phyloP scores from a whole-genome alignment of 1,140 invertebrate genomes.

The Heliconius congener region DNA sequence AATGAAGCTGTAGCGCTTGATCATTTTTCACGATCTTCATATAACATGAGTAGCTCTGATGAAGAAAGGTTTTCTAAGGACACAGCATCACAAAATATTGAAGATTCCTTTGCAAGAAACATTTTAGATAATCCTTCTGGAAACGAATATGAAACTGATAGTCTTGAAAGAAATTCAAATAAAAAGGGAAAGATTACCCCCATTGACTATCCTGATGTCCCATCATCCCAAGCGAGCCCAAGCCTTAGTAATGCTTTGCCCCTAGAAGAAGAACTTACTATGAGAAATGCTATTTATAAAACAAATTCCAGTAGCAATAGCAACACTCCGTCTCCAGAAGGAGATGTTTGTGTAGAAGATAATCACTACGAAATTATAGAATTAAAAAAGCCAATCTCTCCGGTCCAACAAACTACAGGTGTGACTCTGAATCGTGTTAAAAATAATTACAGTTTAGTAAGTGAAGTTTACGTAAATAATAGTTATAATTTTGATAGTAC shows the following conservation, averaged over 20 bases:
- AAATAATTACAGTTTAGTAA: constrained; percentile 85
- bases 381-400: constrained; percentile 50
- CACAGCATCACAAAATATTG: constrained; percentile 38
- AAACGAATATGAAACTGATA: constrained; percentile 89
- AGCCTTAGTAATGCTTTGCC: constrained; percentile 86
- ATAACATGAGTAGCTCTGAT: constrained; percentile 64
- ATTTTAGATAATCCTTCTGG: constrained; percentile 62
- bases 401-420: constrained; percentile 27
- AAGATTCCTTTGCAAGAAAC: constrained; percentile 43
- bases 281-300: constrained; percentile 86
- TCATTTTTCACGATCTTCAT: constrained; percentile 65
- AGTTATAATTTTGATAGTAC: constrained; percentile 86
- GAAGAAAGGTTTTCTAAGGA: constrained; percentile 57
- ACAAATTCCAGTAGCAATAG: constrained; percentile 82
- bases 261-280: constrained; percentile 89
- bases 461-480: constrained; percentile 90
- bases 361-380: constrained; percentile 79
- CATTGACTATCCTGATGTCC: constrained; percentile 83
- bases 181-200: constrained; percentile 83
- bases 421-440: constrained; percentile 42
- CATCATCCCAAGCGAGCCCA: constrained; percentile 86
- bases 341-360: constrained; percentile 75
- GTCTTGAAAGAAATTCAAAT: constrained; percentile 85
- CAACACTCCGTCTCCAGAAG: constrained; percentile 81
- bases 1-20: constrained; percentile 83